Percentiles rank a stretch among this genome's conserved stretches.
Conservation (phyloP, 2,888 invertebrate genomes). For the Platycheirus albimanus region DNA sequence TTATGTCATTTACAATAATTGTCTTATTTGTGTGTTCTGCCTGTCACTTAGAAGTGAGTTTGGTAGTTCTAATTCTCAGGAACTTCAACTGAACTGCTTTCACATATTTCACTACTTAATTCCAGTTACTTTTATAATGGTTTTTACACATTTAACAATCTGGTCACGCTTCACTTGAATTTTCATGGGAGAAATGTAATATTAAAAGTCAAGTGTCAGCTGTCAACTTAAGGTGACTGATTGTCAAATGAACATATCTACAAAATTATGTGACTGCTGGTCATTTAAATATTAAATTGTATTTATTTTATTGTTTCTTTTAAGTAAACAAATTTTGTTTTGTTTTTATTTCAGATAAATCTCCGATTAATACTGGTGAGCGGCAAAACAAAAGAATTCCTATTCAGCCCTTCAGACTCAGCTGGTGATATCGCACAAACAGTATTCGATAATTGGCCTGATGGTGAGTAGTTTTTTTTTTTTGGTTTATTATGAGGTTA, state of each 20-base stretch:
- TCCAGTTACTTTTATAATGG: too few species aligned
- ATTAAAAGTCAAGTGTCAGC: too few species aligned
- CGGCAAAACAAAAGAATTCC: slow-evolving; percentile 99
- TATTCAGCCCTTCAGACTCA: slow-evolving; percentile 97
- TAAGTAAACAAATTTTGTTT: slow-evolving; percentile 40
- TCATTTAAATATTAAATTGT: background rate
- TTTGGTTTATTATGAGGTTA: background rate
- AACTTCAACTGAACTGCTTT: too few species aligned
- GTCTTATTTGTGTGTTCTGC: too few species aligned
- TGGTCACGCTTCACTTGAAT: too few species aligned
- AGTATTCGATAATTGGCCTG: slow-evolving; percentile 99
- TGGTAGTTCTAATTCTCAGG: too few species aligned
- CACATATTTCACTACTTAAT: too few species aligned
- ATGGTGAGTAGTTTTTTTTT: slow-evolving; percentile 87
- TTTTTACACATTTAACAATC: too few species aligned
- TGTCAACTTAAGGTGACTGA: too few species aligned
- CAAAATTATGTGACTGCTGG: background rate
- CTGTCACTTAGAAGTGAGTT: too few species aligned
- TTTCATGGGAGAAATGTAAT: too few species aligned
- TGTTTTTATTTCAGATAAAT: slow-evolving; percentile 90
- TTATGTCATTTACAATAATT: too few species aligned
- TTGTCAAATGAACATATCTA: background rate
- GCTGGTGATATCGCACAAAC: slow-evolving; percentile 99
- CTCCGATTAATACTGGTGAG: slow-evolving; percentile 98
- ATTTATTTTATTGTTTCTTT: slow-evolving; percentile 7